Evolutionary conservation across 2,888 invertebrate species (phyloP).

Genomic region (Galerucella nymphaeae): DNA sequence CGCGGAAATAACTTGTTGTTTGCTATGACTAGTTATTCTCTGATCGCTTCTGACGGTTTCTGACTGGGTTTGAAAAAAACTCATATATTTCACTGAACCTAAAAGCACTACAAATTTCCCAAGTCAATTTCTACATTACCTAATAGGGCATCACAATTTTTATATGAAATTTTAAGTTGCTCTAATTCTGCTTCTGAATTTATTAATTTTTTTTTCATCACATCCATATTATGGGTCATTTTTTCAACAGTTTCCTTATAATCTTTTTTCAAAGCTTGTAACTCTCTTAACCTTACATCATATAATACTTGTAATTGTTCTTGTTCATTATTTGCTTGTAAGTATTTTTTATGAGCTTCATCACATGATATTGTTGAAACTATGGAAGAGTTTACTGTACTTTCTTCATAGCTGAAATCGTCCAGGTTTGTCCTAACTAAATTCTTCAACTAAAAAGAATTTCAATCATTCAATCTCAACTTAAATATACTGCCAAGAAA

Average conservation of each 20-base stretch:
- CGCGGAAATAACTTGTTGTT: no score
- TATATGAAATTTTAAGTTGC: slow-evolving; percentile 53
- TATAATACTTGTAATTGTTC: slow-evolving; percentile 65
- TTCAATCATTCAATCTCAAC: neutral
- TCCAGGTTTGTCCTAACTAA: slow-evolving; percentile 76
- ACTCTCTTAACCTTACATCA: slow-evolving; percentile 62
- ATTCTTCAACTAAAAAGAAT: slow-evolving; percentile 70
- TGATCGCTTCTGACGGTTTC: no score
- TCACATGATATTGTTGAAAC: slow-evolving; percentile 53
- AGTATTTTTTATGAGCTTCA: slow-evolving; percentile 51
- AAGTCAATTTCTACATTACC: slow-evolving; percentile 36
- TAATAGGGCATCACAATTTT: slow-evolving; percentile 53
- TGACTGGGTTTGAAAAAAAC: no score
- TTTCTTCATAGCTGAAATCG: slow-evolving; percentile 74
- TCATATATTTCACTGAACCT: no score
- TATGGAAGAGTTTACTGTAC: slow-evolving; percentile 57
- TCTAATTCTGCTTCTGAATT: slow-evolving; percentile 55
- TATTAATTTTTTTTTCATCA: slow-evolving; percentile 51
- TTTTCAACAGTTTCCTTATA: slow-evolving; percentile 49
- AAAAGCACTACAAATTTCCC: no score
- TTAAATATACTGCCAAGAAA: neutral
- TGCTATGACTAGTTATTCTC: no score
- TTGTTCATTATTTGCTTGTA: slow-evolving; percentile 49
- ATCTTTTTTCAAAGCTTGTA: slow-evolving; percentile 51
- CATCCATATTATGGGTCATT: slow-evolving; percentile 49